Evolutionary conservation across 2,888 invertebrate genomes (phyloP).

Genomic region (Geophilus truncorum): DNA sequence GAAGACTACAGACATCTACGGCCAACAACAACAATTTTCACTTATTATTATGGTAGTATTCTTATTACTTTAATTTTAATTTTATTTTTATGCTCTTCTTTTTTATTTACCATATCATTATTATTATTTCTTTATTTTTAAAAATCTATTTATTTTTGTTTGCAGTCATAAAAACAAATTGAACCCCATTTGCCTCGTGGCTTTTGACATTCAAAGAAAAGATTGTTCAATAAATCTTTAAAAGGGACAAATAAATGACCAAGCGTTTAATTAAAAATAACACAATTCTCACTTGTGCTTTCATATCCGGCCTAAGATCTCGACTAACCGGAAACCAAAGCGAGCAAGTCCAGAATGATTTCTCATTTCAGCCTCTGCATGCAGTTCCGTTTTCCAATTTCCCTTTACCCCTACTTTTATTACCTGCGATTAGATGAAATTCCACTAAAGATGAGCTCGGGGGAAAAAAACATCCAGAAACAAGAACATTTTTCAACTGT

Average conservation of each 20-base stretch:
- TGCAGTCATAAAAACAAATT: no score
- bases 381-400: constrained; percentile 25
- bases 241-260: not conserved
- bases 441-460: not conserved
- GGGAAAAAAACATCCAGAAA: no score
- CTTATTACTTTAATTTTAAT: not conserved
- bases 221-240: no score
- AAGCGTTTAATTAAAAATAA: constrained; percentile 10
- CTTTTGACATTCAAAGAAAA: no score
- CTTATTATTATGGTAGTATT: not conserved
- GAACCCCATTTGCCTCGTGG: no score
- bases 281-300: constrained; percentile 25
- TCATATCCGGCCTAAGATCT: constrained; percentile 13
- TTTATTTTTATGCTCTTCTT: not conserved
- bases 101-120: no score
- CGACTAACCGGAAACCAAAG: constrained; percentile 16
- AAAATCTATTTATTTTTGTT: no score
- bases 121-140: no score
- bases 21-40: not conserved
- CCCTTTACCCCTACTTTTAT: constrained; percentile 15
- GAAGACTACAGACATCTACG: not conserved
- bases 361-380: constrained; percentile 10
- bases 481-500: not conserved
- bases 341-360: constrained; percentile 16
- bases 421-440: constrained; percentile 18